These are phyloP conservation scores for Manis pentadactyla DNA, from an alignment of 2,797 vertebrate genomes.

Conservation along the genomic window DNA sequence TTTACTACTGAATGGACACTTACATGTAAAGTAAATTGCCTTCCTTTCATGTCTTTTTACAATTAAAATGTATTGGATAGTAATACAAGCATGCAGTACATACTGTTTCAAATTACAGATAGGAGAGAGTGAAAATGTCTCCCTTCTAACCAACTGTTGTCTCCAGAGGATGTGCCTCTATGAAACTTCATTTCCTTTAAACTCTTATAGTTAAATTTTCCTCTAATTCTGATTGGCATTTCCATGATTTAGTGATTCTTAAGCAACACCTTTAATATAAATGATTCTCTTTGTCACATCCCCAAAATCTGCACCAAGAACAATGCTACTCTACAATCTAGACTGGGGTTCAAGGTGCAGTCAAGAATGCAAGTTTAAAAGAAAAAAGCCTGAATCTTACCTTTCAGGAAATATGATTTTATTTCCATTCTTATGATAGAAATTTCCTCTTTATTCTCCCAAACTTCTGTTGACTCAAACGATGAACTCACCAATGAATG, in stretches of 20 bases:
- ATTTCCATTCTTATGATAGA: not conserved
- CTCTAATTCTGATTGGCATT: not conserved
- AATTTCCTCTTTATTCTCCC: constrained; percentile 1
- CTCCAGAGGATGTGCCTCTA: not conserved
- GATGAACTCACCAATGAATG: not conserved
- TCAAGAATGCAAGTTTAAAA: not conserved
- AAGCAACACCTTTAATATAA: not conserved
- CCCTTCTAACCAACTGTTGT: not conserved
- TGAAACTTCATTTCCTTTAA: not conserved
- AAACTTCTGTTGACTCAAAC: not conserved
- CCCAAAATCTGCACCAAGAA: not conserved
- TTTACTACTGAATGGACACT: not conserved
- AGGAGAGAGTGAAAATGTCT: not conserved
- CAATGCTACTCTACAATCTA: not conserved
- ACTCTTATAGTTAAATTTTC: constrained; percentile 22
- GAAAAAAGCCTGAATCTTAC: not conserved
- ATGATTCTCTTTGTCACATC: not conserved
- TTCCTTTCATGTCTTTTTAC: not conserved
- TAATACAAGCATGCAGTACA: not conserved
- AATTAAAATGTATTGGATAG: not conserved
- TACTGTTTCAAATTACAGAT: constrained; percentile 29
- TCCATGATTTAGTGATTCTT: constrained; percentile 14
- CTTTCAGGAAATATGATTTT: not conserved
- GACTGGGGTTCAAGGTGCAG: not conserved
- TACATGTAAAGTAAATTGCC: not conserved